These are phyloP conservation scores for Trimorus sp. DNA, from an alignment of 2,888 invertebrate species.

Conservation along the genomic window DNA sequence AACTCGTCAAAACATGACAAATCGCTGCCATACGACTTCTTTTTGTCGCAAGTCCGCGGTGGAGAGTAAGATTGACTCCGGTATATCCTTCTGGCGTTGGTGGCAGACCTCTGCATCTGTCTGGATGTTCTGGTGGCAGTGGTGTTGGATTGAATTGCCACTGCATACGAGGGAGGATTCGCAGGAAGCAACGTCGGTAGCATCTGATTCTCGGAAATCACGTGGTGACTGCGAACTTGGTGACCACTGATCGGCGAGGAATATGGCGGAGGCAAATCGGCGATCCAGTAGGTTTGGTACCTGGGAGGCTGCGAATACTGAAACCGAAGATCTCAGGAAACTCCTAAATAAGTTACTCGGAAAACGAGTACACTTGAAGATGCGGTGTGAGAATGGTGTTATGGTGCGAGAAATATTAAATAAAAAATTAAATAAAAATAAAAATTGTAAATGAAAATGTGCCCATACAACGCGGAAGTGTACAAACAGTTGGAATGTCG, in stretches of 20 bases:
- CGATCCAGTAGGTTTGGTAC: constrained; percentile 71
- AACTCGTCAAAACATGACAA: constrained; percentile 2
- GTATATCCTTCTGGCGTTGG: constrained; percentile 19
- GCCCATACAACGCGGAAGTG: too few species aligned
- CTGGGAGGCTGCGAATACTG: constrained; percentile 70
- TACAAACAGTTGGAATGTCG: too few species aligned
- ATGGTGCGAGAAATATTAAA: too few species aligned
- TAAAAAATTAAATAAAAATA: too few species aligned
- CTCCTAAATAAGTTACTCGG: too few species aligned
- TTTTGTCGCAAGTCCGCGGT: constrained; percentile 43
- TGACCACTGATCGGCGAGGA: constrained; percentile 65
- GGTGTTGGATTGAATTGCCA: constrained; percentile 53
- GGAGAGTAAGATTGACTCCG: constrained; percentile 52
- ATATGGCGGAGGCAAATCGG: constrained; percentile 74
- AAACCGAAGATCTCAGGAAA: not conserved
- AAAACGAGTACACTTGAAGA: too few species aligned
- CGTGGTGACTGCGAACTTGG: constrained; percentile 11
- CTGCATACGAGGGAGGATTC: constrained; percentile 71
- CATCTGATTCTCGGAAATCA: constrained; percentile 27
- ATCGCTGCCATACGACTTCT: constrained; percentile 23
- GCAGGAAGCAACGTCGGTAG: constrained; percentile 41
- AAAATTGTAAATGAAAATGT: too few species aligned
- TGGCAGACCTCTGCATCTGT: constrained; percentile 26
- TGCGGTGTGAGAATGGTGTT: too few species aligned
- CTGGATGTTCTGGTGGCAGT: constrained; percentile 21